phyloP scores from a whole-genome alignment of 2,113 vertebrate species.

The Dasypus novemcinctus region DNA sequence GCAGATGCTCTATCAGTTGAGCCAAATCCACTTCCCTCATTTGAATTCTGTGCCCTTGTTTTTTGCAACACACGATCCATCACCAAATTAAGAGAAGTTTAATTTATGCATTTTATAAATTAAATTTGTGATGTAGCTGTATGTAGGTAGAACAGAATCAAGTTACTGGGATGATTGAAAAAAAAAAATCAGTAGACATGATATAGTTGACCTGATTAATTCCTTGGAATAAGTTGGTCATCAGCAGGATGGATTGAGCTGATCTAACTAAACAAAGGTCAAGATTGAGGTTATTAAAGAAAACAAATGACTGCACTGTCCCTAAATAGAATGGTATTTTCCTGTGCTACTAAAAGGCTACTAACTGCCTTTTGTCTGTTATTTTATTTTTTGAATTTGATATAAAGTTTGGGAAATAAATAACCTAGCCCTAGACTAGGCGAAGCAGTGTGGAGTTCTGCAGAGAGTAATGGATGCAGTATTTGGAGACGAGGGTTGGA shows the following conservation, averaged over 20 bases:
- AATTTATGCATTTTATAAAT: conserved; percentile 16
- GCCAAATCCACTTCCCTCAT: too few species aligned
- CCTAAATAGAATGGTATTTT: background rate
- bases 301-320: background rate
- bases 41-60: background rate
- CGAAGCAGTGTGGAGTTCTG: background rate
- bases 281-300: background rate
- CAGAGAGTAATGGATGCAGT: background rate
- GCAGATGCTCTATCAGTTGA: too few species aligned
- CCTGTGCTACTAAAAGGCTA: background rate
- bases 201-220: conserved; percentile 6
- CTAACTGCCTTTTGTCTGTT: background rate
- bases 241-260: background rate
- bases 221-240: background rate
- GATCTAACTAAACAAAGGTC: background rate
- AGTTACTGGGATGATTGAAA: background rate
- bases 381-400: too few species aligned
- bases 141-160: conserved; percentile 17
- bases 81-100: conserved; percentile 7
- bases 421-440: background rate
- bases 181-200: conserved; percentile 9
- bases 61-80: background rate
- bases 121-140: background rate
- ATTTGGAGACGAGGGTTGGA: background rate
- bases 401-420: too few species aligned